phyloP scores from a whole-genome alignment of 2,113 vertebrate genomes.

The Nipponia nippon region DNA sequence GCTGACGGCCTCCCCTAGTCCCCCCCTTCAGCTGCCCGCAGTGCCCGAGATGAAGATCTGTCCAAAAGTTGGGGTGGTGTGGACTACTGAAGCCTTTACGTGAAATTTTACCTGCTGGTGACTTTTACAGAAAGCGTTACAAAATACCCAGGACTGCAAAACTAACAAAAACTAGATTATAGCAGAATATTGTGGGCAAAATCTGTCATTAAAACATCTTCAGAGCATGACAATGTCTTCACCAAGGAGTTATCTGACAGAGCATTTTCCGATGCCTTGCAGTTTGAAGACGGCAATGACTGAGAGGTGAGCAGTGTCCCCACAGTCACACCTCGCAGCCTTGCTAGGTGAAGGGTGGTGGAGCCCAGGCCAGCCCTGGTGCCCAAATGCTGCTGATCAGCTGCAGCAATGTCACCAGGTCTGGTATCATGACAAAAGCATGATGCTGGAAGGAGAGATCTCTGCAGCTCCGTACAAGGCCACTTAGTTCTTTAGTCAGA shows the following conservation, averaged over 20 bases:
- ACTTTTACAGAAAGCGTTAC: background rate
- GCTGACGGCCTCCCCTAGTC: background rate
- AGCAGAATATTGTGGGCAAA: background rate
- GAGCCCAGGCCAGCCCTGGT: background rate
- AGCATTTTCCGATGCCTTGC: rapidly evolving
- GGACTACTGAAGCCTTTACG: background rate
- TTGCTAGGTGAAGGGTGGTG: background rate
- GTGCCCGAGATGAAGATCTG: background rate
- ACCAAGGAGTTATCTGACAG: background rate
- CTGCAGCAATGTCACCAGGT: background rate
- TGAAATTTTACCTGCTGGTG: background rate
- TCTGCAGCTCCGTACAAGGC: background rate
- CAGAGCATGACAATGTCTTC: background rate
- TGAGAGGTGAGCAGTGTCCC: background rate
- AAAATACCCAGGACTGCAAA: background rate
- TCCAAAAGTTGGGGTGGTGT: background rate
- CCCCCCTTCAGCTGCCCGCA: background rate
- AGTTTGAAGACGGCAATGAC: background rate
- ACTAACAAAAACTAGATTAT: background rate
- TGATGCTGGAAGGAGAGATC: background rate
- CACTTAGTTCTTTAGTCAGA: background rate
- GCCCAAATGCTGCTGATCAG: background rate
- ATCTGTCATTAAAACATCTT: background rate
- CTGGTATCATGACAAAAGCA: background rate
- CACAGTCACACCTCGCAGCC: background rate